These are phyloP conservation scores for Phania funesta DNA, from an alignment of 2,888 invertebrate genomes.

Conservation along the genomic window DNA sequence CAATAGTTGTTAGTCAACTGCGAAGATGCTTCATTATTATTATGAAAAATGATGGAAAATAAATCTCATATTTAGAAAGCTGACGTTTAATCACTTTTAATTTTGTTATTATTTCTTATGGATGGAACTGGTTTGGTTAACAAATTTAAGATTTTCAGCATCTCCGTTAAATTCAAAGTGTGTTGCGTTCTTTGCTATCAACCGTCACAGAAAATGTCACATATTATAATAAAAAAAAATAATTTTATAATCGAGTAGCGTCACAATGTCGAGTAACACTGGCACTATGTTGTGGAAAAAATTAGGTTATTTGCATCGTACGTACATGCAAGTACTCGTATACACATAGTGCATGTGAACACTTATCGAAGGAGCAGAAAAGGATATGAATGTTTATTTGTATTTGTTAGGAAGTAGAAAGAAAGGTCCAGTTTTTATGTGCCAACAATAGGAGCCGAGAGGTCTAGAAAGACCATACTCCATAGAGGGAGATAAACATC, in stretches of 20 bases:
- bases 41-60: too few species aligned
- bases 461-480: slow-evolving; percentile 63
- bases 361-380: neutral
- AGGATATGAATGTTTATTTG: neutral
- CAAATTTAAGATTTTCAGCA: too few species aligned
- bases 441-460: slow-evolving; percentile 53
- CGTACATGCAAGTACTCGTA: neutral
- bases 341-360: neutral
- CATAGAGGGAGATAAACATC: too few species aligned
- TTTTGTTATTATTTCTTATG: too few species aligned
- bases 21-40: too few species aligned
- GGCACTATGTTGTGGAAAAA: slow-evolving; percentile 56
- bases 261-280: slow-evolving; percentile 65
- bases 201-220: neutral
- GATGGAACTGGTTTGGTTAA: too few species aligned
- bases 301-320: slow-evolving; percentile 31
- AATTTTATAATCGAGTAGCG: slow-evolving; percentile 66
- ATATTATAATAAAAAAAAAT: slow-evolving; percentile 39
- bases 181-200: neutral
- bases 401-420: neutral
- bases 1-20: too few species aligned
- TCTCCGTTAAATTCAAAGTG: neutral
- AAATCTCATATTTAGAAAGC: too few species aligned
- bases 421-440: neutral
- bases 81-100: too few species aligned